Conservation (phyloP, 2,888 invertebrate species). For the Lycocerus yunnanus region DNA sequence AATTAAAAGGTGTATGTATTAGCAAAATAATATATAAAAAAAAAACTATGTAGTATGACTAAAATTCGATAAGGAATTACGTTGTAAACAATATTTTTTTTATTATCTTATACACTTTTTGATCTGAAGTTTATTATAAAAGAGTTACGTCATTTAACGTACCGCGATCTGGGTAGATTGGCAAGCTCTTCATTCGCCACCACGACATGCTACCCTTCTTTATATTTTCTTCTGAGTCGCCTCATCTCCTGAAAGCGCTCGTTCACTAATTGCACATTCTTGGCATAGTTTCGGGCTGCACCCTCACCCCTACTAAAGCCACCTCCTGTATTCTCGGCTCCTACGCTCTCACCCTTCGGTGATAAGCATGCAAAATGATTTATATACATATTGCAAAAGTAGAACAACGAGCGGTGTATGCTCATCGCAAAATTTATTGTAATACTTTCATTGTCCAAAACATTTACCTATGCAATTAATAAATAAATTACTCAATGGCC, state of each 20-base stretch:
- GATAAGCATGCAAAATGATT: conserved; percentile 31
- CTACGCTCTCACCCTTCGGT: conserved; percentile 29
- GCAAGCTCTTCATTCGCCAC: conserved; percentile 48
- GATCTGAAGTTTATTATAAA: conserved; percentile 13
- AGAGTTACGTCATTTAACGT: conserved; percentile 35
- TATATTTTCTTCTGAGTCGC: conserved; percentile 68
- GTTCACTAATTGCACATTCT: conserved; percentile 96
- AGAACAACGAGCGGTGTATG: conserved; percentile 1
- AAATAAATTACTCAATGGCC: not conserved
- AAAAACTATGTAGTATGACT: not conserved
- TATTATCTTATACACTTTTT: not conserved
- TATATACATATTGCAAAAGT: conserved; percentile 26
- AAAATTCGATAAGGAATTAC: not conserved
- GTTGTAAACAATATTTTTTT: not conserved
- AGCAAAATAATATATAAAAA: too few species aligned
- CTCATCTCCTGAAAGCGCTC: conserved; percentile 57
- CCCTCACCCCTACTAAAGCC: conserved; percentile 56
- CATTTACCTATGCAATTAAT: not conserved
- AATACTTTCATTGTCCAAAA: not conserved
- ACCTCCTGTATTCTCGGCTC: conserved; percentile 30
- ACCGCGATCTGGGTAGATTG: conserved; percentile 38
- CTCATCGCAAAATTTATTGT: not conserved
- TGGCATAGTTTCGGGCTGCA: conserved; percentile 89
- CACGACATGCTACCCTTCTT: conserved; percentile 63
- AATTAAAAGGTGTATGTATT: not conserved